Conservation (phyloP, 53 echinoderm and acorn worm species). For the Holothuria scabra region DNA sequence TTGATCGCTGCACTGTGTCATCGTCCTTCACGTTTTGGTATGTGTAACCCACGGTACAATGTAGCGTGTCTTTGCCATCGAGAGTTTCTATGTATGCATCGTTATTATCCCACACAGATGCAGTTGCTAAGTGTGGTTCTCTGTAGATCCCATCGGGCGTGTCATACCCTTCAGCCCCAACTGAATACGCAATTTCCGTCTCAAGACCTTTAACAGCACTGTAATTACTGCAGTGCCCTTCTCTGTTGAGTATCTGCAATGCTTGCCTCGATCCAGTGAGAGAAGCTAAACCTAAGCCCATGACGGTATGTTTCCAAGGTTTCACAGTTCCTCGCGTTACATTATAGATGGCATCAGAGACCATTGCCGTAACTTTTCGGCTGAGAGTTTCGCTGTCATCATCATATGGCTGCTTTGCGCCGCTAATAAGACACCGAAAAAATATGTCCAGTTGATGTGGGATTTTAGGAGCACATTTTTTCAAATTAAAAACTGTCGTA, state of each 20-base stretch:
- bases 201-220: slow-evolving; percentile 53
- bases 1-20: no score
- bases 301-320: slow-evolving; percentile 60
- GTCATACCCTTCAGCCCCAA: slow-evolving; percentile 5
- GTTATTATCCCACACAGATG: slow-evolving; percentile 59
- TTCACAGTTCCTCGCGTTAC: slow-evolving; percentile 52
- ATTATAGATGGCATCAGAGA: slow-evolving; percentile 64
- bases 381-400: slow-evolving; percentile 25
- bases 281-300: slow-evolving; percentile 65
- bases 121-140: slow-evolving; percentile 14
- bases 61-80: slow-evolving; percentile 58
- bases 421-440: slow-evolving; percentile 50
- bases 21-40: slow-evolving; percentile 19
- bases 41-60: slow-evolving; percentile 58
- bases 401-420: neutral
- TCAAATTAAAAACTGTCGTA: slow-evolving; percentile 47
- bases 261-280: slow-evolving; percentile 63
- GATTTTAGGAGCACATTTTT: slow-evolving; percentile 54
- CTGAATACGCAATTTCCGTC: slow-evolving; percentile 61
- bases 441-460: slow-evolving; percentile 40
- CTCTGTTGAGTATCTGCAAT: slow-evolving; percentile 60
- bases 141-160: slow-evolving; percentile 36
- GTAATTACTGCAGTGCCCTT: slow-evolving; percentile 58
- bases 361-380: slow-evolving; percentile 54
- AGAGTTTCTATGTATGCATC: slow-evolving; percentile 65